Evolutionary conservation across 92 coral and sea anemone genomes (phyloP).

Genomic region (Parazoanthus swiftii): DNA sequence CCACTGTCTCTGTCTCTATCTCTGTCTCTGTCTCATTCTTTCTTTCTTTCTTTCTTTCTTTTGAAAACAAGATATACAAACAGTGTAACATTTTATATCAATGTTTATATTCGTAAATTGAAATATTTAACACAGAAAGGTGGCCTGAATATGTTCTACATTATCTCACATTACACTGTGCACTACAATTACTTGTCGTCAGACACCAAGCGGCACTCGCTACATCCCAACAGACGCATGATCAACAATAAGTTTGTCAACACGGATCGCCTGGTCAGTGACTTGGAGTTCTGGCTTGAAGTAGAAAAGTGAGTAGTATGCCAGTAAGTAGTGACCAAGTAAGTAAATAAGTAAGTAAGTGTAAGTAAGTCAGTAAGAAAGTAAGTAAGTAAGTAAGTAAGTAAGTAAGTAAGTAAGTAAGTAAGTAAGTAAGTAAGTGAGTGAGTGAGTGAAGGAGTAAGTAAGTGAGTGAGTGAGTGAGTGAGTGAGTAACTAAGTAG

Average conservation of each 20-base stretch:
- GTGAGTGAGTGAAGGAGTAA: too few relatives aligned
- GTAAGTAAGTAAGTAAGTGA: not conserved
- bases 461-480: too few relatives aligned
- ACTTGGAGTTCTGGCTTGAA: slow-evolving; percentile 93
- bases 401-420: not conserved
- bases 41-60: too few relatives aligned
- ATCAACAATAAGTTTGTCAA: slow-evolving; percentile 83
- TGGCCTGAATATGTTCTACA: too few relatives aligned
- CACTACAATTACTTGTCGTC: not conserved
- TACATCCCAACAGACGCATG: slow-evolving; percentile 77
- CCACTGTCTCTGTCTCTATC: too few relatives aligned
- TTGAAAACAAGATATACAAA: too few relatives aligned
- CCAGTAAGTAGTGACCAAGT: not conserved
- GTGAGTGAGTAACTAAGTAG: too few relatives aligned
- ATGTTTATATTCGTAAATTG: too few relatives aligned
- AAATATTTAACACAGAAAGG: too few relatives aligned
- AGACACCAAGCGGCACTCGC: slow-evolving; percentile 72
- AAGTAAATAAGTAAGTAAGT: not conserved
- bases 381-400: not conserved
- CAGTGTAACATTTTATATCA: too few relatives aligned
- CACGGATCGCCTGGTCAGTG: slow-evolving; percentile 78
- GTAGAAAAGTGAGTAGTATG: slow-evolving; percentile 69
- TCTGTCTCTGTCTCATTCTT: too few relatives aligned
- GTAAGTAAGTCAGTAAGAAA: too few relatives aligned
- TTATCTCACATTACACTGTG: not conserved